Percentiles rank a stretch among this genome's conserved stretches.
phyloP scores from a whole-genome alignment of 2,113 vertebrate genomes.

The Hyaena hyaena region DNA sequence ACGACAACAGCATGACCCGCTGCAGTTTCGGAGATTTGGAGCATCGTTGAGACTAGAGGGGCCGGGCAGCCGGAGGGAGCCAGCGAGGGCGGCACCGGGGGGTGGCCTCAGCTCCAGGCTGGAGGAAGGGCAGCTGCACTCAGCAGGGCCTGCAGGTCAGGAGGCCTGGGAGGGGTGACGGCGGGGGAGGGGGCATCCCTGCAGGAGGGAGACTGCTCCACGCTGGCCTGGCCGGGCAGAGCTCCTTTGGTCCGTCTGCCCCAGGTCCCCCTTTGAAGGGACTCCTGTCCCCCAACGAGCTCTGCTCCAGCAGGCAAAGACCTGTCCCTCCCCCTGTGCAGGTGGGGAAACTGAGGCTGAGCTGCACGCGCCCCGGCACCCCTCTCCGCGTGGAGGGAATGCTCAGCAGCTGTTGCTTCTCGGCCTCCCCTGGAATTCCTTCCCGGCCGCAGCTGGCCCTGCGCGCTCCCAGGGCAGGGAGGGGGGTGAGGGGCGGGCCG shows the following conservation, averaged over 20 bases:
- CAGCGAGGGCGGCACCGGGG: rapidly evolving
- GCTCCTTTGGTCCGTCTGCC: neutral
- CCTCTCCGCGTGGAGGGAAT: neutral
- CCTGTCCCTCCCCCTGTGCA: neutral
- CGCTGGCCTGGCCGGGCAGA: neutral
- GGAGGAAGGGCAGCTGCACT: neutral
- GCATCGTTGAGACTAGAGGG: rapidly evolving
- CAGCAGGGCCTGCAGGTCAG: neutral
- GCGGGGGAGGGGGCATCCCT: neutral
- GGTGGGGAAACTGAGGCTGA: slow-evolving; percentile 7
- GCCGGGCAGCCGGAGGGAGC: no score
- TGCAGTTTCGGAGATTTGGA: neutral
- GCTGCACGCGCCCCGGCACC: rapidly evolving
- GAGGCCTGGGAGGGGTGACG: neutral
- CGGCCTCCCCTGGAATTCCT: slow-evolving; percentile 39
- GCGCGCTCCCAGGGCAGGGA: neutral
- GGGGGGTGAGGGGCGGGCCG: neutral
- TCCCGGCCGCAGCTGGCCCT: rapidly evolving
- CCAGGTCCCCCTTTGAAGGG: neutral
- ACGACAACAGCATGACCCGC: rapidly evolving
- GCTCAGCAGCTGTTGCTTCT: rapidly evolving
- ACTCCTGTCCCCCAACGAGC: neutral
- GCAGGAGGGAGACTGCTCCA: neutral
- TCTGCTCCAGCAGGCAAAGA: neutral
- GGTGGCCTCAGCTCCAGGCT: neutral